phyloP scores from a whole-genome alignment of 2,888 invertebrate genomes.

The Tipula confusa region DNA sequence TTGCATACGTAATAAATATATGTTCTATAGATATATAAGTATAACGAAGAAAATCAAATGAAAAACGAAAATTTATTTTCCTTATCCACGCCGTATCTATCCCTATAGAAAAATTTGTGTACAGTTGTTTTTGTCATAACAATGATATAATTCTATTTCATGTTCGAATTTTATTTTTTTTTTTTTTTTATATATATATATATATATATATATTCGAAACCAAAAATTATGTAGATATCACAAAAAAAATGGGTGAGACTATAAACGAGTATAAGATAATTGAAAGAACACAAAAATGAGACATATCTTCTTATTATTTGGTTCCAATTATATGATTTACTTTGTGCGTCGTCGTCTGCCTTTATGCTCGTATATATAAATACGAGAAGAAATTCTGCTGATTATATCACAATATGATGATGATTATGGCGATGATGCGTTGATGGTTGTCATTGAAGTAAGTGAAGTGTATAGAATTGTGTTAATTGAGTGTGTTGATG shows the following conservation, averaged over 20 bases:
- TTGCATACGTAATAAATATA: neutral
- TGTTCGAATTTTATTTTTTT: neutral
- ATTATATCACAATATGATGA: neutral
- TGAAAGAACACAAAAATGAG: neutral
- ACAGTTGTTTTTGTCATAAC: constrained; percentile 12
- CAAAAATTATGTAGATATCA: neutral
- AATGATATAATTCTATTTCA: neutral
- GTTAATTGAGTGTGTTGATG: constrained; percentile 12
- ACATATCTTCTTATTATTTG: constrained; percentile 3
- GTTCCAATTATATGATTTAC: constrained; percentile 25
- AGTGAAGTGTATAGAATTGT: neutral
- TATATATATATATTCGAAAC: too few relatives aligned
- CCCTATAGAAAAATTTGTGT: neutral
- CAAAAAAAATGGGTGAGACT: neutral
- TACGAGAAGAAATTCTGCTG: neutral
- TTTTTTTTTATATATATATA: too few relatives aligned
- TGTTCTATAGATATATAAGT: neutral
- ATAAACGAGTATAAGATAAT: neutral
- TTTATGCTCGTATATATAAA: neutral
- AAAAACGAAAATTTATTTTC: neutral
- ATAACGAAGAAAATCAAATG: neutral
- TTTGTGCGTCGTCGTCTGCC: constrained; percentile 6
- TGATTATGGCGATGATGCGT: neutral
- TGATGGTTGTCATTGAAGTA: neutral
- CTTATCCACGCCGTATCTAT: neutral